Base-by-base conservation (phyloP, 2,888 invertebrate species). In the Nowickia ferox region DNA sequence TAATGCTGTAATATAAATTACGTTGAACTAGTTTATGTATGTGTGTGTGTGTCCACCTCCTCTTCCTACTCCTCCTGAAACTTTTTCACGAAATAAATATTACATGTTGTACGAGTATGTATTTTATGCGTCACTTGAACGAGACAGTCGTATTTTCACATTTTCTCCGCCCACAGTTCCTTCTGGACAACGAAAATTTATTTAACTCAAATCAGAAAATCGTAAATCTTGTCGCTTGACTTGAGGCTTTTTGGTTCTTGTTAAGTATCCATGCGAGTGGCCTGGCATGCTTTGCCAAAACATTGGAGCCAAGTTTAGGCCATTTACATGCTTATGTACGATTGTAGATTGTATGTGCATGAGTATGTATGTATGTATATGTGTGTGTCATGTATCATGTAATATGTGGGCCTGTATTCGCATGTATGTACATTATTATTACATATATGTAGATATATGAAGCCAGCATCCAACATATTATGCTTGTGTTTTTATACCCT, bases 161-260 rank as follows among this genome's bases (percentile, higher is more conserved):
- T 88, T 87, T 87, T 84, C 81, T 78, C 88, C 90, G 91, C 90
- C 92, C 89, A 91, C 92, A 87, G 86, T 88, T 87, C 88, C 89
- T 90, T 89, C 88, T 88, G 89, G 86, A 88, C 87, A 87, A 81
- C 69, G 61, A 69, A 84, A 89, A 91, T 91, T 91, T 91, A 91
- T 91, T 90, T 88, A 84, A 87, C 88, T 88, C 88, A 88, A 88
- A 90, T 89, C 89, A 88, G 84, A 87, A 87, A 88, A 88, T 89
- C 88, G 87, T 91, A 91, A 90, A 91, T 91, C 90, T 90, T 86
- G 86, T 88, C 88, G 89, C 84, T 88, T 88, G 89, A 88, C 91
- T 88, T 79, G 83, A 87, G 87, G 84, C 87, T 69, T 75, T 87
- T 57, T 71, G 77, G 66, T 84, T 82, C 77, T 76, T 82, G 81